phyloP scores from a whole-genome alignment of 2,797 vertebrate genomes.

The Mus minutoides region DNA sequence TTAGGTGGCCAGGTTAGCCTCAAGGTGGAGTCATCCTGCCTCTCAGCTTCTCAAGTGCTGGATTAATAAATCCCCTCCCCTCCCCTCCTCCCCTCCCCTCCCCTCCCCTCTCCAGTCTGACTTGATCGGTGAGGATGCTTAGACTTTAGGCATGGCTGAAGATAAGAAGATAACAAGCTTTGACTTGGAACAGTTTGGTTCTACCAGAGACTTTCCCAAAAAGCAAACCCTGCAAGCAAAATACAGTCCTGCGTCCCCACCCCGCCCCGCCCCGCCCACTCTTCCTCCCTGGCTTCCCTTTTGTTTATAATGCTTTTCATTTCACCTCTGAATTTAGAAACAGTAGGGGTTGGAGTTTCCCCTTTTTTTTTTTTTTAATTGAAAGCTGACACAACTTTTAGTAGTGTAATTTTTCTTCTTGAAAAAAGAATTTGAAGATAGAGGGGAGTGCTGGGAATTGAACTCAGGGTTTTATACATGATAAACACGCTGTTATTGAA shows the following conservation, averaged over 20 bases:
- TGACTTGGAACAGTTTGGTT: conserved; percentile 10
- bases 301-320: not conserved
- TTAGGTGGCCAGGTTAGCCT: not conserved
- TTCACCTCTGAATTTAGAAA: not conserved
- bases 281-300: not conserved
- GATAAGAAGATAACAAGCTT: not conserved
- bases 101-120: not conserved
- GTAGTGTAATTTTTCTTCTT: not conserved
- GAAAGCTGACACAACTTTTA: not conserved
- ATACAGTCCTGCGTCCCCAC: not conserved
- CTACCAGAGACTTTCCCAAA: conserved; percentile 32
- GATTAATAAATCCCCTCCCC: too few species aligned
- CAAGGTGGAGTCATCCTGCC: not conserved
- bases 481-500: too few species aligned
- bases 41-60: too few species aligned
- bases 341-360: not conserved
- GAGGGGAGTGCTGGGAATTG: not conserved
- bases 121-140: not conserved
- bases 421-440: not conserved
- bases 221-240: not conserved
- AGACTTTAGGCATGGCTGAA: not conserved
- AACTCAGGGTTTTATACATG: not conserved
- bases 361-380: not conserved
- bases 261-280: too few species aligned
- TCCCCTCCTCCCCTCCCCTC: too few species aligned